Evolutionary conservation across 1,140 invertebrate genomes (phyloP).

Genomic region (Drosophila simulans): DNA sequence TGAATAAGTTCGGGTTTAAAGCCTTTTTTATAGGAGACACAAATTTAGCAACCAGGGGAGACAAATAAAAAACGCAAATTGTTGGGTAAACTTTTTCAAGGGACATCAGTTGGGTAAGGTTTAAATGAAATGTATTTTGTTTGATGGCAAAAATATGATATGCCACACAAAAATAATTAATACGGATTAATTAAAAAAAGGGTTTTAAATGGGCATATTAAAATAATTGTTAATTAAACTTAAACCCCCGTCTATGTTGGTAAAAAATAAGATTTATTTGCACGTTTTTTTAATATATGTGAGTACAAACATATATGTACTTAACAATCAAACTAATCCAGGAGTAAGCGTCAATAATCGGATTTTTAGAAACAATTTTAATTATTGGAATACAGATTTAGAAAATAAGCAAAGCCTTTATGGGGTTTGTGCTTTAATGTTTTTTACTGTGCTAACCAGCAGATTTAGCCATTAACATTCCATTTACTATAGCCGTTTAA

Average conservation of each 20-base stretch:
- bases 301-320: too few species aligned
- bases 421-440: not conserved
- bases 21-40: slow-evolving; percentile 21
- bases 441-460: not conserved
- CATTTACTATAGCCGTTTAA: slow-evolving; percentile 10
- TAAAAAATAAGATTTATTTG: too few species aligned
- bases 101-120: slow-evolving; percentile 1
- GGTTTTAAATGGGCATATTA: not conserved
- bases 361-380: too few species aligned
- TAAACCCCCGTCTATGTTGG: too few species aligned
- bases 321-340: not conserved
- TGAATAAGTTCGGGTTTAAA: slow-evolving; percentile 54
- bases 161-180: not conserved
- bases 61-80: slow-evolving; percentile 12
- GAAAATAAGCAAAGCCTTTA: too few species aligned
- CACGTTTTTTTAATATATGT: too few species aligned
- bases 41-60: slow-evolving; percentile 37
- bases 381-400: too few species aligned
- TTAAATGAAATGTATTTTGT: slow-evolving; percentile 8
- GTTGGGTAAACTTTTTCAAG: slow-evolving; percentile 17
- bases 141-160: slow-evolving; percentile 32
- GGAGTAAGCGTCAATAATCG: too few species aligned
- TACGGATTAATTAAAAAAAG: slow-evolving; percentile 11
- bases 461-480: slow-evolving; percentile 33
- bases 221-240: not conserved